A percentile compares a stretch with the other conserved stretches of the same genome.
These are phyloP conservation scores for Herpetotheres cachinnans DNA, from an alignment of 2,113 vertebrate genomes.

Conservation along the genomic window DNA sequence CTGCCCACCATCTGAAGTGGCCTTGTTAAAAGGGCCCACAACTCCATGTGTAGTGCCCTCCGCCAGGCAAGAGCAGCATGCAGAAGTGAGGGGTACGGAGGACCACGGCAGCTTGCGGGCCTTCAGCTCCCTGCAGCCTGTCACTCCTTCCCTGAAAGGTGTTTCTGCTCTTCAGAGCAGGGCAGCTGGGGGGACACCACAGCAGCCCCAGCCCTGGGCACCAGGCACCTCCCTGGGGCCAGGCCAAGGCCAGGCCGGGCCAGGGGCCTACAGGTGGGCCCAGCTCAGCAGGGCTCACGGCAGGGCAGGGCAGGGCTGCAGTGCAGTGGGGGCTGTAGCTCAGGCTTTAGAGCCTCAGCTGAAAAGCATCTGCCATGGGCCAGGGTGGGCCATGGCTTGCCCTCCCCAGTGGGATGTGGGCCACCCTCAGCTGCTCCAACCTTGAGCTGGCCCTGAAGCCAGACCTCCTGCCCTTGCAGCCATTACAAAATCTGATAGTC, in stretches of 20 bases:
- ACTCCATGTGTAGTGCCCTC: accelerated
- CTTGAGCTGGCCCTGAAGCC: not conserved
- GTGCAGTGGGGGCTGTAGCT: accelerated
- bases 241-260: not conserved
- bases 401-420: accelerated
- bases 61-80: not conserved
- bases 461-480: not conserved
- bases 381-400: not conserved
- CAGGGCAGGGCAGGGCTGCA: not conserved
- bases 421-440: accelerated
- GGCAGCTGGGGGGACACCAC: accelerated
- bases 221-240: too few species aligned
- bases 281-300: too few species aligned
- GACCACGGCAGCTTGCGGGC: not conserved
- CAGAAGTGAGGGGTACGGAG: not conserved
- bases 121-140: not conserved
- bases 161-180: not conserved
- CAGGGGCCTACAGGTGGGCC: accelerated
- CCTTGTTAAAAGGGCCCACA: not conserved
- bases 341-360: not conserved
- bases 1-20: not conserved
- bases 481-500: not conserved
- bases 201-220: not conserved
- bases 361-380: not conserved
- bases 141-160: not conserved